These are phyloP conservation scores for Lepidocyrtoides sp. DNA, from an alignment of 2,888 invertebrate species.

Conservation along the genomic window DNA sequence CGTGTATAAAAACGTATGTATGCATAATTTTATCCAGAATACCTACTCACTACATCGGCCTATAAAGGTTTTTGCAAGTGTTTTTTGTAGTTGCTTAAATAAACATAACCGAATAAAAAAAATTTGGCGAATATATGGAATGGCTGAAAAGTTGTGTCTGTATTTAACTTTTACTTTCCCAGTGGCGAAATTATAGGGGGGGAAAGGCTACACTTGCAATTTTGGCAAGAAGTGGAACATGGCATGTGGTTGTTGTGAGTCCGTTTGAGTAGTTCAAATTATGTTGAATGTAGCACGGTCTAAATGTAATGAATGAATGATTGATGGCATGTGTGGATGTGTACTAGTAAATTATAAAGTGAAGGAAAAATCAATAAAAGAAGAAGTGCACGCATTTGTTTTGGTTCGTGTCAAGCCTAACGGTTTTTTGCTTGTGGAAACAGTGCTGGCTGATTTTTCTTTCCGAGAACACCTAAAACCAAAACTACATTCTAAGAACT, in stretches of 20 bases:
- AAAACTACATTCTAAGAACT: too few species aligned
- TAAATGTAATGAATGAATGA: too few species aligned
- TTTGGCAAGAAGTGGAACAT: conserved; percentile 17
- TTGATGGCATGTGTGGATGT: conserved; percentile 9
- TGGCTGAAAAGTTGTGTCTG: background rate
- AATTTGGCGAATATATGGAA: background rate
- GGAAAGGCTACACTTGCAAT: too few species aligned
- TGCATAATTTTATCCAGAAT: too few species aligned
- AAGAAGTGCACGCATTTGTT: conserved; percentile 32
- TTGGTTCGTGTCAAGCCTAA: background rate
- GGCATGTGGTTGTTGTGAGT: background rate
- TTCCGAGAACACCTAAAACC: too few species aligned
- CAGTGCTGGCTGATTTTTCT: too few species aligned
- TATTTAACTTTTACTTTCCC: background rate
- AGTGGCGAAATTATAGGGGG: too few species aligned
- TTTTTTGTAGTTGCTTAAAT: background rate
- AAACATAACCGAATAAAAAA: background rate
- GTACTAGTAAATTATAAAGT: conserved; percentile 11
- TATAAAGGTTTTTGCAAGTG: background rate
- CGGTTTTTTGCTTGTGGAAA: too few species aligned
- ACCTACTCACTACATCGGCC: too few species aligned
- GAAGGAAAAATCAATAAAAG: conserved; percentile 45
- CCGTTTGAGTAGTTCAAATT: background rate
- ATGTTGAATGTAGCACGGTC: too few species aligned
- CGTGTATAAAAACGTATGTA: background rate